Base-by-base conservation (phyloP, 2,888 invertebrate species). In the Philhelius pedissequus region DNA sequence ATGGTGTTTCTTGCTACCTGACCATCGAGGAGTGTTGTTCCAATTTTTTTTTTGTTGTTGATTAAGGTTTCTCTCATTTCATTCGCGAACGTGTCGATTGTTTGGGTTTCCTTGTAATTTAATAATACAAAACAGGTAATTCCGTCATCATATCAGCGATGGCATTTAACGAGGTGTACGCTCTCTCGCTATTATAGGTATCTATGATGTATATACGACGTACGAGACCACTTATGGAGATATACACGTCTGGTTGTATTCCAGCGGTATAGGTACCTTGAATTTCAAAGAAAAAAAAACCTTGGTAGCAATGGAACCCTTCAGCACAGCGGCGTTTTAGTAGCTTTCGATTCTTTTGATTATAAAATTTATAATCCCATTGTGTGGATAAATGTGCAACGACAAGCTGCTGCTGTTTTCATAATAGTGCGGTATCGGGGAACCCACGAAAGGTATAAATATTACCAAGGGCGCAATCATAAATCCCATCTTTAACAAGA, bases 111-210 rank as follows among this genome's bases (percentile, higher is more conserved):
- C 78, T 70, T 80, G 75, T 75, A 84, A 80, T 80, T 80, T 71
- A 71, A 70, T 75, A 80, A 56, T 62, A 80, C 80, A 71, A 70
- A 80, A 76, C 84, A 84, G 84, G 80, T 84, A 84, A 80, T 80
- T 62, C 70, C 50, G 45, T 52, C 76, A 73, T 84, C 71, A 76
- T 76, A 84, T 66, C 79, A 75, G 58, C 18, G 75, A 84, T 68
- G 56, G 48, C 66, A 60, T 66, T 70, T 66, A 75, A 84, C 79
- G 79, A 74, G 56, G 52, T 58, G n/a, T 20, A 35, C 32, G 8
- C 32, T 56, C 58, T 48, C 70, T 27, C 58, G 22, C 20, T 27
- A 5, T 5, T n/a, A n/a, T n/a, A n/a, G n/a, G n/a, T n/a, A n/a
- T n/a, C n/a, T n/a, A n/a, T n/a, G n/a, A n/a, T n/a, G n/a, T n/a